These are phyloP conservation scores for Gouania willdenowi DNA, from an alignment of 2,797 vertebrate species.

Conservation along the genomic window DNA sequence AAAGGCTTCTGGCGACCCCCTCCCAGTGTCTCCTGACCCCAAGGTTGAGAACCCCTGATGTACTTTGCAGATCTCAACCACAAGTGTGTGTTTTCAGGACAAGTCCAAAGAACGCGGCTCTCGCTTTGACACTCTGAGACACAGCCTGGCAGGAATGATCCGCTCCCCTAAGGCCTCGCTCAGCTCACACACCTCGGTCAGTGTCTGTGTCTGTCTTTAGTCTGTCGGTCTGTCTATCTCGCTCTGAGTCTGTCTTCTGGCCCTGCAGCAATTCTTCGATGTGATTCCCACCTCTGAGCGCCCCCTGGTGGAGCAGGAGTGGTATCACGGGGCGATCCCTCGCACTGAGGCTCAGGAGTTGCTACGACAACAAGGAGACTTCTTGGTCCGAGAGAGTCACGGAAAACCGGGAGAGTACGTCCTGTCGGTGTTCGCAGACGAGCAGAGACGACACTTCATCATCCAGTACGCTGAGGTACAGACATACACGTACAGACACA, in stretches of 20 bases:
- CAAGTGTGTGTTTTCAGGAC: conserved; percentile 82
- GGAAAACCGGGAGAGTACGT: conserved; percentile 98
- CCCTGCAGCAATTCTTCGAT: conserved; percentile 82
- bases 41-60: too few relatives aligned
- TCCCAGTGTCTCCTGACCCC: too few relatives aligned
- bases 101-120: conserved; percentile 87
- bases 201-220: conserved; percentile 11
- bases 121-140: conserved; percentile 92
- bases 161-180: conserved; percentile 88
- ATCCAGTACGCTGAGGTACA: conserved; percentile 95
- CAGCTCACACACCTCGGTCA: conserved; percentile 85
- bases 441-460: conserved; percentile 95
- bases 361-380: conserved; percentile 92
- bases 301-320: conserved; percentile 90
- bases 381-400: conserved; percentile 94
- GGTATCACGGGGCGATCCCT: conserved; percentile 96
- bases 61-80: too few relatives aligned
- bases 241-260: not conserved
- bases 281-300: conserved; percentile 86
- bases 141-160: conserved; percentile 94
- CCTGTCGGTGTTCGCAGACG: conserved; percentile 94
- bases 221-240: too few relatives aligned
- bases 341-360: conserved; percentile 93
- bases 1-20: too few relatives aligned
- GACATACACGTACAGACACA: conserved; percentile 17